A percentile compares a stretch with the other conserved stretches of the same genome.
Conservation (phyloP, 1,140 invertebrate species). For the Papilio aristodemus region DNA sequence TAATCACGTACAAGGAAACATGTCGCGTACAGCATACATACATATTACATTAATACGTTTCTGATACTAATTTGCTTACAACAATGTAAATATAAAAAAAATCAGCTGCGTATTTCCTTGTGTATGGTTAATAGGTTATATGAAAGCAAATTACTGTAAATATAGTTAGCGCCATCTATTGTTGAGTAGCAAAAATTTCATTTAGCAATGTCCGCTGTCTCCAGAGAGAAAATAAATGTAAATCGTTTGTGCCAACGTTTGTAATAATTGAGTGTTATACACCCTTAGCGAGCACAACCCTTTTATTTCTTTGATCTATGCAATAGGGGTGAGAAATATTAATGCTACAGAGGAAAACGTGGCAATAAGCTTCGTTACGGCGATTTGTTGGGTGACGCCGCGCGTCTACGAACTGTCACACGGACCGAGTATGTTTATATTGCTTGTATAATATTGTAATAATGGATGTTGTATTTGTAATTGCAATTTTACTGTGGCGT, state of each 20-base stretch:
- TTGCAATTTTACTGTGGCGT: constrained; percentile 54
- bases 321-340: constrained; percentile 73
- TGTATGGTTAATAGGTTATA: constrained; percentile 52
- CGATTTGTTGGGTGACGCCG: constrained; percentile 68
- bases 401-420: constrained; percentile 59
- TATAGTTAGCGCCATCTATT: constrained; percentile 73
- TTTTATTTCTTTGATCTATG: constrained; percentile 78
- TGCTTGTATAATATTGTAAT: constrained; percentile 69
- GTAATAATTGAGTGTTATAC: constrained; percentile 74
- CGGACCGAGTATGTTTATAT: constrained; percentile 68
- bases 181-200: constrained; percentile 59
- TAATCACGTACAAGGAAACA: constrained; percentile 50
- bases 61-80: constrained; percentile 41
- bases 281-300: constrained; percentile 72
- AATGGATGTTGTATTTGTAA: constrained; percentile 66
- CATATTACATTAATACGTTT: constrained; percentile 39
- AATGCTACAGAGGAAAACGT: constrained; percentile 67
- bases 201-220: constrained; percentile 41
- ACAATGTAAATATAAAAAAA: constrained; percentile 40
- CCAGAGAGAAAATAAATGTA: constrained; percentile 64
- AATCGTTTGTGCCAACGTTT: constrained; percentile 78
- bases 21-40: constrained; percentile 39
- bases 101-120: constrained; percentile 49
- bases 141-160: constrained; percentile 58
- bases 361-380: constrained; percentile 72